These are phyloP conservation scores for Anas platyrhynchos DNA, from an alignment of 2,113 vertebrate species.

Conservation along the genomic window DNA sequence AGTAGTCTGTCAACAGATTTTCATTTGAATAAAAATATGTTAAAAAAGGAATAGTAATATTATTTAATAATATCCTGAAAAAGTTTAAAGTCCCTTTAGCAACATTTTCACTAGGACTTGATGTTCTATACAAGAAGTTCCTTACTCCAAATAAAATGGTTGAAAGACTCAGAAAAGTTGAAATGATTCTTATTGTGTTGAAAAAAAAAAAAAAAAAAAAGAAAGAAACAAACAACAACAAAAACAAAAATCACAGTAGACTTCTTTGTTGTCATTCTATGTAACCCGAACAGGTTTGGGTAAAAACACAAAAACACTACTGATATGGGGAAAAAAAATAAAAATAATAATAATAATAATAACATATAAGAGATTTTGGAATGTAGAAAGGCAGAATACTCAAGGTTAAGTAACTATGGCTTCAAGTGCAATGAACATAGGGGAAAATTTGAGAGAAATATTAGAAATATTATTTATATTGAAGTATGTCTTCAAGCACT, in stretches of 20 bases:
- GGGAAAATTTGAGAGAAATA: not conserved
- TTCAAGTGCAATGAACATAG: not conserved
- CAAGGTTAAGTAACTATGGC: not conserved
- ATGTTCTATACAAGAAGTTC: not conserved
- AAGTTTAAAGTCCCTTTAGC: not conserved
- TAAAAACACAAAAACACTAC: not conserved
- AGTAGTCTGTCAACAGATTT: not conserved
- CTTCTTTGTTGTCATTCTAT: rapidly evolving
- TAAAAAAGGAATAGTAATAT: not conserved
- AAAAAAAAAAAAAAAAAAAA: not conserved
- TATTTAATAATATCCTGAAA: not conserved
- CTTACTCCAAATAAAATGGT: rapidly evolving
- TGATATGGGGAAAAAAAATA: not conserved
- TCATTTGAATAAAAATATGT: not conserved
- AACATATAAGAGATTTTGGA: not conserved
- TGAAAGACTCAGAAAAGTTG: not conserved
- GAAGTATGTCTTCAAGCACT: not conserved
- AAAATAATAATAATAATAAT: no score
- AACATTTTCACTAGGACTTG: not conserved
- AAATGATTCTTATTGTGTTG: not conserved
- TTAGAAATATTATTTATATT: not conserved
- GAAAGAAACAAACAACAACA: no score
- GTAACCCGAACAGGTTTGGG: not conserved
- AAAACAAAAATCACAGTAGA: not conserved
- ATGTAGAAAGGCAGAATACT: not conserved